Base-by-base conservation (phyloP, 2,113 vertebrate genomes). In the Odocoileus hemionus region DNA sequence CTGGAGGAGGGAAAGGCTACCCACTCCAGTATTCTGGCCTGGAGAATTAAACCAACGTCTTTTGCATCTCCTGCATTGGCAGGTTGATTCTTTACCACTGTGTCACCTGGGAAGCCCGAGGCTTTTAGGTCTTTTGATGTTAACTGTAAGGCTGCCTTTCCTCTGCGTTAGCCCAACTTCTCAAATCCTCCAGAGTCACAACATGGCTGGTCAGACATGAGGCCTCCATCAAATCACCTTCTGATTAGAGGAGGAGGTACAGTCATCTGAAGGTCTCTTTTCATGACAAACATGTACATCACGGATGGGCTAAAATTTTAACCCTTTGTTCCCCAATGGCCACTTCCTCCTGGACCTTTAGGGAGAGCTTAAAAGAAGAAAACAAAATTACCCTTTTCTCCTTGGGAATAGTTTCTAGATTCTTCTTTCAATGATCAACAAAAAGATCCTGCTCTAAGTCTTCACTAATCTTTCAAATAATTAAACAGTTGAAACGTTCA, bases 401-500 rank as follows among this genome's bases (percentile, higher is more conserved):
- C 15, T 57, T 74, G 21, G 36, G 25, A 95, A 39, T 58, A 93
- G 89, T 89, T 97, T 94, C 30, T 47, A 85, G 52, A 64, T 23
- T 92, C 23, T 74, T 94, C 39, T 80, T 84, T 88, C 92, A 47
- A 64, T 33, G 9, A 90, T 3, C 47, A 87, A 23, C 36, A 58
- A 54, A 89, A 36, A 96, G 17, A 80, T 8, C 5, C 86, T 80
- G 84, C 58, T 85, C 67, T 47, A 94, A 57, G 47, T 57, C 83
- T 33, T 84, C 5, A 19, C 9, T 58, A 43, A 39, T 87, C 30
- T 91, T 93, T 88, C 33, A 92, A 50, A 52, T 50, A 92, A 89
- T 82, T 84, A 82, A 94, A 70, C 87, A 83, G 26, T 21, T 94
- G 58, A 93, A 96, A 86, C 39, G 74, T 90, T 95, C 36, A 82